phyloP scores from a whole-genome alignment of 1,140 invertebrate genomes.

The Leptinotarsa undecemlineata region DNA sequence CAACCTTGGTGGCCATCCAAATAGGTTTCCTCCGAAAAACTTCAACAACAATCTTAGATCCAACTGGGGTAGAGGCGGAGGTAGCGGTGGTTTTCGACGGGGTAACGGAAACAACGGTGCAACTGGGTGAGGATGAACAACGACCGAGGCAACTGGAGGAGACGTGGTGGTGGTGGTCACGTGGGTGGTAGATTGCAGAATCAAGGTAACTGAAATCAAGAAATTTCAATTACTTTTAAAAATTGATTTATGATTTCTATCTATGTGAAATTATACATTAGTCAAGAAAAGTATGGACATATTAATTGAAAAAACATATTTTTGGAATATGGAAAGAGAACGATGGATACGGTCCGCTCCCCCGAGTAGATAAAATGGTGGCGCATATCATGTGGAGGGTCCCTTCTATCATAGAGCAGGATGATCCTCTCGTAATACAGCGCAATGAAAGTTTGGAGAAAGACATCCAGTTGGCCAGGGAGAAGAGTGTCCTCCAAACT shows the following conservation, averaged over 20 bases:
- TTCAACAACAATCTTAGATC: slow-evolving; percentile 39
- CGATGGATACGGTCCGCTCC: slow-evolving; percentile 34
- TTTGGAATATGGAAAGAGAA: too few relatives aligned
- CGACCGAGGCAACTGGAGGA: slow-evolving; percentile 57
- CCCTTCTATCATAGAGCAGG: slow-evolving; percentile 69
- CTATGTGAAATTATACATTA: too few relatives aligned
- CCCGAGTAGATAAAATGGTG: slow-evolving; percentile 77
- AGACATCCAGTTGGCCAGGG: slow-evolving; percentile 81
- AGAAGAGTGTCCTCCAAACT: slow-evolving; percentile 77
- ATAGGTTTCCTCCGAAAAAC: slow-evolving; percentile 47
- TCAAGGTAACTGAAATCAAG: slow-evolving; percentile 76
- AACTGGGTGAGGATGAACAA: slow-evolving; percentile 37
- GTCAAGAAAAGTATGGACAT: too few relatives aligned
- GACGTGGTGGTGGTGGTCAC: slow-evolving; percentile 37
- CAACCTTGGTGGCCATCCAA: too few relatives aligned
- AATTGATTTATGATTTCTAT: too few relatives aligned
- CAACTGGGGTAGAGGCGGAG: slow-evolving; percentile 47
- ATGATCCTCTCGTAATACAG: slow-evolving; percentile 66
- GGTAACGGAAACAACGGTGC: slow-evolving; percentile 28
- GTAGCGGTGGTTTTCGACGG: too few relatives aligned
- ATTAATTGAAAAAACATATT: too few relatives aligned
- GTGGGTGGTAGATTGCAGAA: slow-evolving; percentile 60
- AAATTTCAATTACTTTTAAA: too few relatives aligned
- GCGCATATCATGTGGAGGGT: slow-evolving; percentile 75
- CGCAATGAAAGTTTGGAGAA: slow-evolving; percentile 85